A percentile compares a stretch with the other conserved stretches of the same genome.
phyloP scores from a whole-genome alignment of 2,113 vertebrate genomes.

The Salvelinus namaycush region DNA sequence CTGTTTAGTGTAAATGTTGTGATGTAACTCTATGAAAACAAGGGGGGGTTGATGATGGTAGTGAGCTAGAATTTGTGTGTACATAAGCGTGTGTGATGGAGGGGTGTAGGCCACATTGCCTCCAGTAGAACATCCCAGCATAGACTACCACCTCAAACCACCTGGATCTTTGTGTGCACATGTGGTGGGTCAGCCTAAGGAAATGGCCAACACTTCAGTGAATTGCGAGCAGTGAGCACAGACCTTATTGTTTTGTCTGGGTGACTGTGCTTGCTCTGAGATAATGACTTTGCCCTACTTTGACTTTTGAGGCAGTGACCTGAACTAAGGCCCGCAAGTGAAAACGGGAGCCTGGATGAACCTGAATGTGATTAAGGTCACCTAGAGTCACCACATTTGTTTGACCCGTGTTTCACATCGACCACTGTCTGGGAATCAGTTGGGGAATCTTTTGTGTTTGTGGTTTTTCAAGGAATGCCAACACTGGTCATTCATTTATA shows the following conservation, averaged over 20 bases:
- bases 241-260: constrained; percentile 78
- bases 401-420: constrained; percentile 68
- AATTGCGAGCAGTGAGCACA: constrained; percentile 55
- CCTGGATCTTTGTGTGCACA: constrained; percentile 38
- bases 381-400: constrained; percentile 69
- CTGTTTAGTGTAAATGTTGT: too few species aligned
- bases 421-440: constrained; percentile 58
- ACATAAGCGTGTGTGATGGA: too few species aligned
- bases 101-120: too few species aligned
- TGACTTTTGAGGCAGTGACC: constrained; percentile 81
- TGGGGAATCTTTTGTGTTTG: constrained; percentile 62
- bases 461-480: constrained; percentile 57
- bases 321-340: constrained; percentile 77
- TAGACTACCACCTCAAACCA: too few species aligned
- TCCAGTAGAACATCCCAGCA: too few species aligned
- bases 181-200: constrained; percentile 62
- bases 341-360: constrained; percentile 74
- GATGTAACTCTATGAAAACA: too few species aligned
- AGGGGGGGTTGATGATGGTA: too few species aligned
- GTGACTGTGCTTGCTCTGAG: constrained; percentile 76
- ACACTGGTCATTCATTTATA: constrained; percentile 49
- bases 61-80: too few species aligned
- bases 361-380: constrained; percentile 80
- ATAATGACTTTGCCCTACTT: constrained; percentile 80
- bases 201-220: constrained; percentile 73